Evolutionary conservation across 1,140 invertebrate species (phyloP).

Genomic region (Euwallacea similis): DNA sequence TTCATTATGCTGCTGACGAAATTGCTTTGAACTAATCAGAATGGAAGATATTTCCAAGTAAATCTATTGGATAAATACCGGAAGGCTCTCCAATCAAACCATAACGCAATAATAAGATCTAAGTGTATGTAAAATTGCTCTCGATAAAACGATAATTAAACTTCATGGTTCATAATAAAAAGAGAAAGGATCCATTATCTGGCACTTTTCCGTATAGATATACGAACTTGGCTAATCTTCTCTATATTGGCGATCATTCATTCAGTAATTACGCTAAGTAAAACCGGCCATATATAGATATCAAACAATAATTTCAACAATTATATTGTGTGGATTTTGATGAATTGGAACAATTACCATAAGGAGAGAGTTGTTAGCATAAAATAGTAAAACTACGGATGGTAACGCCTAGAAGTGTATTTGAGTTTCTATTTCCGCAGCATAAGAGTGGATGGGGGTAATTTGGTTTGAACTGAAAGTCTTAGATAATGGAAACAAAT

Average conservation of each 20-base stretch:
- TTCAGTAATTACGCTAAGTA: conserved; percentile 2
- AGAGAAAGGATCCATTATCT: conserved; percentile 12
- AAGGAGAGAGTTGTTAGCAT: conserved; percentile 9
- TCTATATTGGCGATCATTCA: not conserved
- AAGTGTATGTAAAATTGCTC: not conserved
- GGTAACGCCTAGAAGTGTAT: conserved; percentile 1
- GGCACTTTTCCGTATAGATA: conserved; percentile 6
- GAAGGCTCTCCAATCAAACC: too few relatives aligned
- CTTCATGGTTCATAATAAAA: conserved; percentile 6
- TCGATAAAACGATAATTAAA: conserved; percentile 4
- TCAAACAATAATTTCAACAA: conserved; percentile 10
- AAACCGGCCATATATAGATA: conserved; percentile 5
- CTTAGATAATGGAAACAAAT: too few relatives aligned
- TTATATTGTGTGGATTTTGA: conserved; percentile 12
- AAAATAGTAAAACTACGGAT: not conserved
- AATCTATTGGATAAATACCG: too few relatives aligned
- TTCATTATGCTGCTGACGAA: too few relatives aligned
- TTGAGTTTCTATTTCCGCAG: conserved; percentile 4
- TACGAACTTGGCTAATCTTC: not conserved
- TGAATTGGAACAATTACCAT: conserved; percentile 11
- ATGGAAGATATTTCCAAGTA: too few relatives aligned
- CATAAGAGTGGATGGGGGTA: too few relatives aligned
- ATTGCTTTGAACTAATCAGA: too few relatives aligned
- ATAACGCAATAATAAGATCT: too few relatives aligned
- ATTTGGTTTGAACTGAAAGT: too few relatives aligned